Evolutionary conservation across 2,888 invertebrate genomes (phyloP).

Genomic region (Nebria salina): DNA sequence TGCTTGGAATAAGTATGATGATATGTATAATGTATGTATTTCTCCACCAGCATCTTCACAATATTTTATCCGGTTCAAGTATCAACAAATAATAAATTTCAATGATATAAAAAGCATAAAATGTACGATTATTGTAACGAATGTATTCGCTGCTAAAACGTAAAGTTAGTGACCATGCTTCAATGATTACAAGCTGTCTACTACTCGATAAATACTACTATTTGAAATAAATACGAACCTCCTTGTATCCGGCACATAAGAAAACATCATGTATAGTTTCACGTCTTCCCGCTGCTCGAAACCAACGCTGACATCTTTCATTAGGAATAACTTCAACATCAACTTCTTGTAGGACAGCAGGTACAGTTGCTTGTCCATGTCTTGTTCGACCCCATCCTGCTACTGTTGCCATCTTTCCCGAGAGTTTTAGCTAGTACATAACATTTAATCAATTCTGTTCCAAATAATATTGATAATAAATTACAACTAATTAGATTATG

Average conservation of each 20-base stretch:
- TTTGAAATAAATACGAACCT: conserved; percentile 65
- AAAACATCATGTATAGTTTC: conserved; percentile 95
- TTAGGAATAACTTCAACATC: conserved; percentile 89
- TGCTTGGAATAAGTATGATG: no score
- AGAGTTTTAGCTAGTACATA: conserved; percentile 71
- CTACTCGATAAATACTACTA: not conserved
- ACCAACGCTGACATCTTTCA: conserved; percentile 92
- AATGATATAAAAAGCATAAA: no score
- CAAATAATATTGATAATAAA: not conserved
- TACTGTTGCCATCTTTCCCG: conserved; percentile 90
- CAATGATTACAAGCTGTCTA: no score
- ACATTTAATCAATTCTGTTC: not conserved
- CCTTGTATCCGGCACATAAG: conserved; percentile 92
- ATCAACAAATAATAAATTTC: no score
- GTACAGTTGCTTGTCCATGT: conserved; percentile 88
- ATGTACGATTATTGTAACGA: no score
- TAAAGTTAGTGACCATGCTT: no score
- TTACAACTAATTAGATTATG: not conserved
- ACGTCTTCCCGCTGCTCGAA: conserved; percentile 85
- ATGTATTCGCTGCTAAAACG: no score
- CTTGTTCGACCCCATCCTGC: conserved; percentile 93
- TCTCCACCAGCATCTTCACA: no score
- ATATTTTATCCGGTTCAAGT: no score
- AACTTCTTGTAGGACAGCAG: conserved; percentile 85
- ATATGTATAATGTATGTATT: no score